Conservation (phyloP, 1,140 invertebrate genomes). For the Mya arenaria region DNA sequence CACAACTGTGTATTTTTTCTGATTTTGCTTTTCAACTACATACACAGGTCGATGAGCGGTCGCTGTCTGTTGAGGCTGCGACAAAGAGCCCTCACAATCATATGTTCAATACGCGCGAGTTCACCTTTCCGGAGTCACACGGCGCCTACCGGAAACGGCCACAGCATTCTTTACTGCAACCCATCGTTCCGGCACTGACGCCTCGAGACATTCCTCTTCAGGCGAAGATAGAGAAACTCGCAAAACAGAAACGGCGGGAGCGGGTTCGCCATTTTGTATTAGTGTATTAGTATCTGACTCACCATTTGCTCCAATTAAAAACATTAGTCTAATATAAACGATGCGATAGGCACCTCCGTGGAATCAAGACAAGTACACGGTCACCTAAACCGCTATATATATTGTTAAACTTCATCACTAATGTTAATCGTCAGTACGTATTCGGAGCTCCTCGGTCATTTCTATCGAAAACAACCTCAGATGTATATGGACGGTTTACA, state of each 20-base stretch:
- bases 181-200: conserved; percentile 42
- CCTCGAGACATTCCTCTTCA: conserved; percentile 40
- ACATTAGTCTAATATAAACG: too few relatives aligned
- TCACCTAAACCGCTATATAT: too few relatives aligned
- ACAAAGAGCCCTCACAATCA: conserved; percentile 2
- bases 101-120: conserved; percentile 41
- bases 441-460: too few relatives aligned
- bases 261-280: too few relatives aligned
- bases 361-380: too few relatives aligned
- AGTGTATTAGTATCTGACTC: too few relatives aligned
- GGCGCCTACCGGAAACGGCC: conserved; percentile 15
- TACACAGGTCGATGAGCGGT: conserved; percentile 32
- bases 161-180: background rate
- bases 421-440: too few relatives aligned
- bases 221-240: conserved; percentile 53
- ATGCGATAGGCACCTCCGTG: too few relatives aligned
- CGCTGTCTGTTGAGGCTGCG: conserved; percentile 35
- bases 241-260: conserved; percentile 47
- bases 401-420: too few relatives aligned
- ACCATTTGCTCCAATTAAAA: too few relatives aligned
- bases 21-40: background rate
- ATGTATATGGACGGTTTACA: too few relatives aligned
- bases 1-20: background rate
- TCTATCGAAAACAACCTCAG: too few relatives aligned
- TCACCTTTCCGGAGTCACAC: conserved; percentile 47